phyloP scores from a whole-genome alignment of 1,140 invertebrate genomes.

The Portunus trituberculatus region DNA sequence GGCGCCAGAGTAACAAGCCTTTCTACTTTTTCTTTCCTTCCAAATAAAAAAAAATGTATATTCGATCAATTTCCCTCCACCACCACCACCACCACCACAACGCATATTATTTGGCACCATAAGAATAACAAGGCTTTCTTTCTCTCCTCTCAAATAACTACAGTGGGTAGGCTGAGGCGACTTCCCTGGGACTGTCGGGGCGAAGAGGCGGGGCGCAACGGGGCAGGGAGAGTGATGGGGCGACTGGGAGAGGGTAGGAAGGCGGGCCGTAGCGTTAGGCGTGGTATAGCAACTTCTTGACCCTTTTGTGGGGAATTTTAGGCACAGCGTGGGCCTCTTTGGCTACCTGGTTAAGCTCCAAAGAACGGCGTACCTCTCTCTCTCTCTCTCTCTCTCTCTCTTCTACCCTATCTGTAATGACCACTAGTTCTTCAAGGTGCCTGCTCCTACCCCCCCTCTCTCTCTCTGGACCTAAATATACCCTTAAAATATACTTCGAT shows the following conservation, averaged over 20 bases:
- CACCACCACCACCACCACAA: too few relatives aligned
- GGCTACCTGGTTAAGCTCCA: background rate
- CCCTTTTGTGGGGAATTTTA: background rate
- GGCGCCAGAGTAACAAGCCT: too few relatives aligned
- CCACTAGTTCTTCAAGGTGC: background rate
- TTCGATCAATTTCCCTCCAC: too few relatives aligned
- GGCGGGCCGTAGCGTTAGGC: background rate
- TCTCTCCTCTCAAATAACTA: too few relatives aligned
- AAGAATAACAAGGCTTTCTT: too few relatives aligned
- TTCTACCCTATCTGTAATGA: background rate
- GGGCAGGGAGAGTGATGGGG: background rate
- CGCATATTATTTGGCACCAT: too few relatives aligned
- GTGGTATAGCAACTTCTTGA: too few relatives aligned
- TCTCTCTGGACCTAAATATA: background rate
- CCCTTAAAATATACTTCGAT: background rate
- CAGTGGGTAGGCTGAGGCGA: too few relatives aligned
- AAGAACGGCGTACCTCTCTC: slow-evolving; percentile 7
- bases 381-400: background rate
- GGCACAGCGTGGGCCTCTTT: background rate
- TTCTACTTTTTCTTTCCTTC: too few relatives aligned
- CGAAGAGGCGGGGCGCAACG: background rate
- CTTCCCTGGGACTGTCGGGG: background rate
- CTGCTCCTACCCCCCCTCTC: background rate
- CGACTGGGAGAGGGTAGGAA: background rate
- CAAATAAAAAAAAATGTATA: too few relatives aligned